Conservation (phyloP, 1,140 invertebrate genomes). For the Akabosia matsudoensis region DNA sequence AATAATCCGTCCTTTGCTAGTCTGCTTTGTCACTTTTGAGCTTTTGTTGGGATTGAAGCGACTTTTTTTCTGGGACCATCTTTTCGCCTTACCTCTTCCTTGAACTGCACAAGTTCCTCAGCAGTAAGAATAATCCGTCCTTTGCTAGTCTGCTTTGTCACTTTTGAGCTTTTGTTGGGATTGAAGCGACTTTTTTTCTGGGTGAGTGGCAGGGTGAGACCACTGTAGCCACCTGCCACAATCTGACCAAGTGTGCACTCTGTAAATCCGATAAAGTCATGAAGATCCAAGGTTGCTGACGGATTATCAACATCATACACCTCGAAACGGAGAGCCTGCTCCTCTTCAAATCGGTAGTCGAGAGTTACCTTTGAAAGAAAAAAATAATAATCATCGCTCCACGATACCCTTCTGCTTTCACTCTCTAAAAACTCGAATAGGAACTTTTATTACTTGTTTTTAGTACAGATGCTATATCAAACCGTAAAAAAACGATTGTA, state of each 20-base stretch:
- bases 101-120: slow-evolving; percentile 41
- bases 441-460: no score
- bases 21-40: slow-evolving; percentile 30
- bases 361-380: slow-evolving; percentile 39
- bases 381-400: background rate
- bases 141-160: slow-evolving; percentile 28
- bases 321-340: slow-evolving; percentile 55
- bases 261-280: slow-evolving; percentile 60
- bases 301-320: slow-evolving; percentile 60
- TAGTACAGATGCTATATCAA: no score
- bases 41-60: slow-evolving; percentile 30
- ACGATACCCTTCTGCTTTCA: no score
- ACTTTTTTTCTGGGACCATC: slow-evolving; percentile 42
- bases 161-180: slow-evolving; percentile 30
- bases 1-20: slow-evolving; percentile 35
- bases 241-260: slow-evolving; percentile 54
- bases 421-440: no score
- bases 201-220: slow-evolving; percentile 36
- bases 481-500: no score
- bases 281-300: slow-evolving; percentile 54
- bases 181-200: slow-evolving; percentile 40
- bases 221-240: slow-evolving; percentile 48
- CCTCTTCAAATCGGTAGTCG: slow-evolving; percentile 54
- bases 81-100: slow-evolving; percentile 46
- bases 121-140: slow-evolving; percentile 39